Evolutionary conservation across 2,888 invertebrate species (phyloP).

Genomic region (Apamea crenata): DNA sequence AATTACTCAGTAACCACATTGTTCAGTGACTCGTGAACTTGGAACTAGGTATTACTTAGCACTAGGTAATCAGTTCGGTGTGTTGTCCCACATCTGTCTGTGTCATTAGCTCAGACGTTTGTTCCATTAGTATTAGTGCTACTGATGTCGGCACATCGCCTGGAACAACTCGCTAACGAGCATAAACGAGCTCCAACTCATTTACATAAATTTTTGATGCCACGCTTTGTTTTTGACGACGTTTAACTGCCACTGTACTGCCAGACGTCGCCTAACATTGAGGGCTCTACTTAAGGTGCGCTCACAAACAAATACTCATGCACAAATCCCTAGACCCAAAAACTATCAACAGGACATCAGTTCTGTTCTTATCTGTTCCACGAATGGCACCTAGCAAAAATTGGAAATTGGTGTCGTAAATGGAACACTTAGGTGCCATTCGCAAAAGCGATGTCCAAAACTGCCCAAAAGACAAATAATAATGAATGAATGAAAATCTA

Average conservation of each 20-base stretch:
- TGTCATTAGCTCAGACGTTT: background rate
- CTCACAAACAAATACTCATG: background rate
- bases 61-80: background rate
- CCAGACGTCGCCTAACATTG: slow-evolving; percentile 3
- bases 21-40: background rate
- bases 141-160: background rate
- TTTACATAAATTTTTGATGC: slow-evolving; percentile 44
- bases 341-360: background rate
- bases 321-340: background rate
- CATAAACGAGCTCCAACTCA: slow-evolving; percentile 30
- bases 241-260: slow-evolving; percentile 8
- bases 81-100: background rate
- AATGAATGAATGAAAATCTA: background rate
- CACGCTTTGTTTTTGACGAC: slow-evolving; percentile 22
- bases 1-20: background rate
- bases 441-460: background rate
- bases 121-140: background rate
- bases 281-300: background rate
- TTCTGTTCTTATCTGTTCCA: background rate
- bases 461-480: background rate
- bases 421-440: background rate
- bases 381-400: background rate
- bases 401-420: background rate
- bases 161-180: slow-evolving; percentile 27
- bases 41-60: too few species aligned